Base-by-base conservation (phyloP, 2,113 vertebrate species). In the Neodontobutis hainanensis region DNA sequence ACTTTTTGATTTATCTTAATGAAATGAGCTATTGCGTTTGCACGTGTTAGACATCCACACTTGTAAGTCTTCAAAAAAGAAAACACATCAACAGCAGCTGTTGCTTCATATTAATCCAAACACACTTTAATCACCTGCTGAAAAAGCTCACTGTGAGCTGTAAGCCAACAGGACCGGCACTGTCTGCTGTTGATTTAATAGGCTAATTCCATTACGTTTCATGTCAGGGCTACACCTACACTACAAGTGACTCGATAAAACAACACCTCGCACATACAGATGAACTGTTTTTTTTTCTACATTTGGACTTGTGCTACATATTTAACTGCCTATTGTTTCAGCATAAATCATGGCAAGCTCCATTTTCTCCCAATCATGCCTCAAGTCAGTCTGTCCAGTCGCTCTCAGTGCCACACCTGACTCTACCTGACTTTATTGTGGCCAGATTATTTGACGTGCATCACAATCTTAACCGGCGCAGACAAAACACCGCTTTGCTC, bases 361-460 rank as follows among this genome's bases (percentile, higher is more conserved):
- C 6, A n/a, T 40, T 35, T 44, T 45, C 16, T 55, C 44, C 4
- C 38, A 52, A 40, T 69, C 40, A 40, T 11, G 52, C 52, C 19
- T 57, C 57, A 66, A 61, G 35, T 80, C 62, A 56, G 71, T 34
- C 57, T 70, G 40, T 66, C 50, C 19, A 27, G 19, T 27, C 19
- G 19, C 19, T 27, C 19, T 4, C 9, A 68, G 67, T 27, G 14
- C 62, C 51, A 45, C 53, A 68, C 65, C 59, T 61, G 58, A 61
- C 59, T 66, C 44, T 51, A 36, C 53, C 62, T 69, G 51, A 71
- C 8, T 40, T 40, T 3, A 40, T 40, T 40, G 4, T 40, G 5
- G 8, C 38, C 38, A 40, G 61, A 32, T 5, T 32, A 11, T 49
- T 51, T 44, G 27, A 38, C 51, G 38, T 4, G 38, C 38, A 40